Conservation (phyloP, 2,888 invertebrate species). For the Sclerodermus sp. region DNA sequence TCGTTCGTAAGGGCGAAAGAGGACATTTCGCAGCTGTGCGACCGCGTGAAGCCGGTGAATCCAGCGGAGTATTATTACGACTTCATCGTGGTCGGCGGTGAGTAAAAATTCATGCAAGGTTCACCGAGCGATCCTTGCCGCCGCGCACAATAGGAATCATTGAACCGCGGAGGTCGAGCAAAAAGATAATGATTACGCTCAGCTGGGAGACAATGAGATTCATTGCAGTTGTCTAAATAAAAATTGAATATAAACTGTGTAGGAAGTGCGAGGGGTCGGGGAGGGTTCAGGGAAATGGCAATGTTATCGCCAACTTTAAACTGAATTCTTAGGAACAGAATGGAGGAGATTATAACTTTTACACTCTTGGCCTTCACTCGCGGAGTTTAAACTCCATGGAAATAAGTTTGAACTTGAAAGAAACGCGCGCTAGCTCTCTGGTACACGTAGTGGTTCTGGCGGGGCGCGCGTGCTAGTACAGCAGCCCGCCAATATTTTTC, state of each 20-base stretch:
- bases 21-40: constrained; percentile 59
- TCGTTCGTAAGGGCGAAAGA: constrained; percentile 60
- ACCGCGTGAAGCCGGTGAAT: constrained; percentile 60
- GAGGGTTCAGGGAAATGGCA: background rate
- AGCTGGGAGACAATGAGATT: too few species aligned
- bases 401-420: background rate
- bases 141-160: background rate
- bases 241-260: background rate
- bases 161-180: background rate
- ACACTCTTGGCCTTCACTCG: background rate
- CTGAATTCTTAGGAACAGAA: background rate
- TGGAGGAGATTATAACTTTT: background rate
- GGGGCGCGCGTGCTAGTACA: constrained; percentile 9
- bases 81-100: constrained; percentile 67
- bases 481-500: background rate
- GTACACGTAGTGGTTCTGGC: too few species aligned
- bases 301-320: background rate
- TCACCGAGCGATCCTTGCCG: background rate
- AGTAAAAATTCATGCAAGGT: constrained; percentile 24
- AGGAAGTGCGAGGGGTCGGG: too few species aligned
- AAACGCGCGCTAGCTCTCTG: too few species aligned
- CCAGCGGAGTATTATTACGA: constrained; percentile 64
- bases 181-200: too few species aligned
- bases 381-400: background rate
- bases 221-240: background rate